phyloP scores from a whole-genome alignment of 2,113 vertebrate species.

The Acrocephalus arundinaceus region DNA sequence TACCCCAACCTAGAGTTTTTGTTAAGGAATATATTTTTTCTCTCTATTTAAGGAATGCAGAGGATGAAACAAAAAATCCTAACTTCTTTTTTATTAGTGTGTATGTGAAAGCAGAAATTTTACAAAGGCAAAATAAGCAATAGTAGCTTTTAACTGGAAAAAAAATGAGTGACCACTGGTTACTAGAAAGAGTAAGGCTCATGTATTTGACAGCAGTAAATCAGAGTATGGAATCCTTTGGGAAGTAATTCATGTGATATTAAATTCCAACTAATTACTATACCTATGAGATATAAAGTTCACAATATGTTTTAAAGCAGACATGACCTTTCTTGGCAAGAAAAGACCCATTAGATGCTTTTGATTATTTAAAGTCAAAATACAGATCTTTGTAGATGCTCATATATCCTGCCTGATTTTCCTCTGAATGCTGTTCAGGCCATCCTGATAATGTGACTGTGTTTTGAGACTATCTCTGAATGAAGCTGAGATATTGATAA shows the following conservation, averaged over 20 bases:
- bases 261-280: slow-evolving; percentile 49
- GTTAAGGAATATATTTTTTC: not conserved
- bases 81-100: not conserved
- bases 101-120: not conserved
- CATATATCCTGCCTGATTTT: not conserved
- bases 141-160: not conserved
- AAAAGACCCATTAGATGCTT: slow-evolving; percentile 49
- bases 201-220: slow-evolving; percentile 1
- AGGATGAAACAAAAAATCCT: not conserved
- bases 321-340: slow-evolving; percentile 34
- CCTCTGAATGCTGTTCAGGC: not conserved
- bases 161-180: not conserved
- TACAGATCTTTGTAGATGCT: not conserved
- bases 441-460: not conserved
- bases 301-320: slow-evolving; percentile 51
- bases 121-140: not conserved
- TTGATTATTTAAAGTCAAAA: slow-evolving; percentile 56
- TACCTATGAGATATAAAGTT: slow-evolving; percentile 7
- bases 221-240: not conserved
- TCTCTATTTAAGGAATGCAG: not conserved
- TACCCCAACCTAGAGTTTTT: not conserved
- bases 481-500: not conserved
- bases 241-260: slow-evolving; percentile 37
- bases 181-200: slow-evolving; percentile 20
- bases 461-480: not conserved